phyloP scores from a whole-genome alignment of 2,888 invertebrate species.

The Caenorhabditis sp. region DNA sequence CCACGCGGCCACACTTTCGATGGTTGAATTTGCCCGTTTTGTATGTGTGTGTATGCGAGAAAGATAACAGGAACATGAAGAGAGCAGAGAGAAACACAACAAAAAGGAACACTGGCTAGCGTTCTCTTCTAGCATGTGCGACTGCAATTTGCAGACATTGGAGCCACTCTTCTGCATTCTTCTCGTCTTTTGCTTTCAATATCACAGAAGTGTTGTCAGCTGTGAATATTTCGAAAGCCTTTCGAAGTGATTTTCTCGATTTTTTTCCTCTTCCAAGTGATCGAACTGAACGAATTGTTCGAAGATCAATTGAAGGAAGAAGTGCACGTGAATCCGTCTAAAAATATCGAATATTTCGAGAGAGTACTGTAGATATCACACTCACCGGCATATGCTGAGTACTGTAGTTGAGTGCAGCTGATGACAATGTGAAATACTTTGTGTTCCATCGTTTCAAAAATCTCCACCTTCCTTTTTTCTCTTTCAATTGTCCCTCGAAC shows the following conservation, averaged over 20 bases:
- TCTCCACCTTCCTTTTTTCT: constrained; percentile 90
- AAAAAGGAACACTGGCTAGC: background rate
- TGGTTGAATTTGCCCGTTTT: background rate
- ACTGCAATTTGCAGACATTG: constrained; percentile 92
- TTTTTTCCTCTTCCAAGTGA: constrained; percentile 83
- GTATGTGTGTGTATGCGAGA: background rate
- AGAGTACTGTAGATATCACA: background rate
- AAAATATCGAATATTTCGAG: constrained; percentile 13
- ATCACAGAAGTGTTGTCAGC: constrained; percentile 84
- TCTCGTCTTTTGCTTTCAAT: constrained; percentile 90
- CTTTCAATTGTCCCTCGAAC: constrained; percentile 81
- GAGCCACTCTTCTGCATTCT: constrained; percentile 94
- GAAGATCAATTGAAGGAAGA: constrained; percentile 79
- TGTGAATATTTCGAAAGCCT: constrained; percentile 95
- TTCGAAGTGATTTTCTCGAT: constrained; percentile 82
- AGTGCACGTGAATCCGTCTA: constrained; percentile 31
- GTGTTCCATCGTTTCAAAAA: constrained; percentile 90
- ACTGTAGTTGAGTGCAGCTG: constrained; percentile 84
- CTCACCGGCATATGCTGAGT: constrained; percentile 34
- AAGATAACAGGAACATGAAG: background rate
- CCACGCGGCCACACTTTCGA: constrained; percentile 48
- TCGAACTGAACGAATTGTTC: constrained; percentile 92
- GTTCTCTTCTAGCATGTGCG: constrained; percentile 79
- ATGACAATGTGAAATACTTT: constrained; percentile 90
- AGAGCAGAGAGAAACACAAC: background rate